phyloP scores from a whole-genome alignment of 2,113 vertebrate genomes.

The Bagarius yarrelli region DNA sequence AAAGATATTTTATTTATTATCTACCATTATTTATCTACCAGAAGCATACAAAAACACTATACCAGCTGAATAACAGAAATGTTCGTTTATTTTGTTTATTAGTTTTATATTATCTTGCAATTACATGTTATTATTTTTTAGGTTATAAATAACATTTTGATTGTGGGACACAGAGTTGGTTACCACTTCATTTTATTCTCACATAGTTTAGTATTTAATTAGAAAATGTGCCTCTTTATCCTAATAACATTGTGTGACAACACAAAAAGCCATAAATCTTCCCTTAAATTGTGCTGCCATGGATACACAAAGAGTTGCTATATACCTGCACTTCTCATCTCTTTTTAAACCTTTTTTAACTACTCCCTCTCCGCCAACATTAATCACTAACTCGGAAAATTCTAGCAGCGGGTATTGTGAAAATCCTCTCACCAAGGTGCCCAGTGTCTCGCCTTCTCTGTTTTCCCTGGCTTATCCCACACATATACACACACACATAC shows the following conservation, averaged over 20 bases:
- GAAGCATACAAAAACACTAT: not conserved
- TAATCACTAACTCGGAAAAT: conserved; percentile 45
- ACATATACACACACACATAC: conserved; percentile 33
- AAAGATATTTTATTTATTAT: not conserved
- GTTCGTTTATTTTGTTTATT: not conserved
- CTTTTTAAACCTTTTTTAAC: conserved; percentile 30
- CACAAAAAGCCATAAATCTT: conserved; percentile 45
- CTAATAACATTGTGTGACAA: conserved; percentile 42
- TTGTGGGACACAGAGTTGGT: not conserved
- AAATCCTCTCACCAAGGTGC: conserved; percentile 47
- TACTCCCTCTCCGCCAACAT: conserved; percentile 22
- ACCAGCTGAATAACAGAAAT: not conserved
- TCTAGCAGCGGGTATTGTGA: conserved; percentile 43
- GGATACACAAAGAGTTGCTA: conserved; percentile 30
- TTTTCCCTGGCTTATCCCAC: conserved; percentile 45
- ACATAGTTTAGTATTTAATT: conserved; percentile 43
- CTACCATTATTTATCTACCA: too few species aligned
- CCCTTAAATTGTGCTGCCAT: conserved; percentile 19
- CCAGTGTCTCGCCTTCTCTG: conserved; percentile 46
- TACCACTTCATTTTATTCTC: conserved; percentile 8
- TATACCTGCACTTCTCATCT: conserved; percentile 33
- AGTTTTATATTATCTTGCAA: not conserved
- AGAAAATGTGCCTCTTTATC: conserved; percentile 42
- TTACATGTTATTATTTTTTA: conserved; percentile 7
- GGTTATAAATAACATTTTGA: conserved; percentile 3